Conservation (phyloP, 2,888 invertebrate genomes). For the Eurytoma adleriae region DNA sequence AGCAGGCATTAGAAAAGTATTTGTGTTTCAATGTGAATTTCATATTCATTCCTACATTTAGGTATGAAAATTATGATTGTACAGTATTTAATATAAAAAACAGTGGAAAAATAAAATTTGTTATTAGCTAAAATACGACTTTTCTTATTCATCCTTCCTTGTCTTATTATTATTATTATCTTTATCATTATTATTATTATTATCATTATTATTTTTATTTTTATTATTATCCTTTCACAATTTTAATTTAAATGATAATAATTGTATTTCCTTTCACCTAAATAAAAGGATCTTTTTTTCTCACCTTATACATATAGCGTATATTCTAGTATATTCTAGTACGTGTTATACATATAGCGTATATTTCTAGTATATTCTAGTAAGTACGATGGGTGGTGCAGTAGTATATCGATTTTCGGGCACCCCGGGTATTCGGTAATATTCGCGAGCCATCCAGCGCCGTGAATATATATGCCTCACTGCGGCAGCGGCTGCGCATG, state of each 20-base stretch:
- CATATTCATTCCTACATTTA: conserved; percentile 56
- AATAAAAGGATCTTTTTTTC: no score
- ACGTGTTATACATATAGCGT: no score
- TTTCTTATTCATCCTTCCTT: background rate
- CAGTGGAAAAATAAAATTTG: conserved; percentile 55
- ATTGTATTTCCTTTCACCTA: no score
- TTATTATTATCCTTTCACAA: no score
- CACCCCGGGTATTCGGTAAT: no score
- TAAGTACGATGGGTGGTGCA: background rate
- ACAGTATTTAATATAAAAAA: conserved; percentile 66
- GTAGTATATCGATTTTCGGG: conserved; percentile 6
- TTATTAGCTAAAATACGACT: conserved; percentile 45
- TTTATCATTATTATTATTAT: no score
- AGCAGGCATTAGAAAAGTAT: conserved; percentile 46
- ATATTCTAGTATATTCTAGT: no score
- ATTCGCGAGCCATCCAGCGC: background rate
- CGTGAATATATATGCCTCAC: background rate
- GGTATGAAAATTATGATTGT: conserved; percentile 62
- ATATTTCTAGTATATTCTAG: no score
- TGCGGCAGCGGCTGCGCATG: background rate
- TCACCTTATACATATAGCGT: no score
- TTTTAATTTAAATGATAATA: no score
- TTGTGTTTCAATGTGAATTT: conserved; percentile 48
- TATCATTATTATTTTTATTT: no score
- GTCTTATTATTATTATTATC: background rate